Conservation (phyloP, 2,113 vertebrate genomes). For the Aegotheles bennettii region DNA sequence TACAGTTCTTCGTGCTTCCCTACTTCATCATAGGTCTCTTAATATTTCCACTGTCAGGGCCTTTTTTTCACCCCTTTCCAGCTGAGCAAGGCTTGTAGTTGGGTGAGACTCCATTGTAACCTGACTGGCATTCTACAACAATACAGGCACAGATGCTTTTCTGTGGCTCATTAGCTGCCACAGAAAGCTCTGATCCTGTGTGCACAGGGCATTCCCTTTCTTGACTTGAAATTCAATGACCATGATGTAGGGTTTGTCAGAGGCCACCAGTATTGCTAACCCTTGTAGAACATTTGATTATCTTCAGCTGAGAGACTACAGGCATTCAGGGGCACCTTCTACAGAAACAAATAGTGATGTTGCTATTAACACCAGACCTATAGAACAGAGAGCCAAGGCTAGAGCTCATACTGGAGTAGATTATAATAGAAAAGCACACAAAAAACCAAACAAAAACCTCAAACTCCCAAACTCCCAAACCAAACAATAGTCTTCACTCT, state of each 20-base stretch:
- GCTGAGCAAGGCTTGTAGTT: neutral
- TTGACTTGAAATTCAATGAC: neutral
- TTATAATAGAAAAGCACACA: neutral
- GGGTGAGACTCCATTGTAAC: neutral
- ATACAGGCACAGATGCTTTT: neutral
- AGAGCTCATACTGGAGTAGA: neutral
- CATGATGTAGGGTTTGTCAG: neutral
- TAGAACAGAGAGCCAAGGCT: neutral
- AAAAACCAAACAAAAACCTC: neutral
- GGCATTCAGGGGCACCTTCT: neutral
- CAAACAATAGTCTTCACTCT: neutral
- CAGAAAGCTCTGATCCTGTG: neutral
- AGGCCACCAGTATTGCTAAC: neutral
- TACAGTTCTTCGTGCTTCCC: neutral
- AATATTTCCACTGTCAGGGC: neutral
- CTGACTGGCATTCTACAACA: neutral
- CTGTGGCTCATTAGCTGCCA: neutral
- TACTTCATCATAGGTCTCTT: neutral
- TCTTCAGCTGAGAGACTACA: neutral
- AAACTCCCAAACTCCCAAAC: neutral
- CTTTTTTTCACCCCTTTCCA: neutral
- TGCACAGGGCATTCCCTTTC: neutral
- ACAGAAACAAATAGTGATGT: neutral
- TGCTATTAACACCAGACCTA: slow-evolving; percentile 16
- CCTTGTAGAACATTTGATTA: neutral